These are phyloP conservation scores for Pagetopsis macropterus DNA, from an alignment of 2,797 vertebrate genomes.

Conservation along the genomic window DNA sequence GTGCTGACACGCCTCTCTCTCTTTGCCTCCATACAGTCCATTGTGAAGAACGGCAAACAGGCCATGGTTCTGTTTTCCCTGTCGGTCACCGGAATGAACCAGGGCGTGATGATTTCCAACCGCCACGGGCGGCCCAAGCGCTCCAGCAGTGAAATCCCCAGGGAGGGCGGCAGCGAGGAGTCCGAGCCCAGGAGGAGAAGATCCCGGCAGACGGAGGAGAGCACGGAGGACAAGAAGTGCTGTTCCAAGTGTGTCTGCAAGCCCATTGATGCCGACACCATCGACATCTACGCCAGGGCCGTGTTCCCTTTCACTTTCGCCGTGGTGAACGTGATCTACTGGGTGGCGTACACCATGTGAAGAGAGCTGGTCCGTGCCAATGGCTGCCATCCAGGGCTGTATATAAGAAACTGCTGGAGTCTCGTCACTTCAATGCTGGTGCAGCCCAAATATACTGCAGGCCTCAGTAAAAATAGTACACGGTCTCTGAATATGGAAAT, in stretches of 20 bases:
- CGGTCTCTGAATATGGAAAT: conserved; percentile 49
- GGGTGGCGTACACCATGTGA: conserved; percentile 97
- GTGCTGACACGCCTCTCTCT: conserved; percentile 17
- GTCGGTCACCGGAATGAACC: conserved; percentile 93
- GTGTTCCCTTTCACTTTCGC: conserved; percentile 97
- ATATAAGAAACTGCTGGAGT: conserved; percentile 67
- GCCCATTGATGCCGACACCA: conserved; percentile 96
- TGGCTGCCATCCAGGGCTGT: conserved; percentile 60
- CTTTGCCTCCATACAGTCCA: conserved; percentile 83
- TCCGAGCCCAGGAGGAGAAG: conserved; percentile 80
- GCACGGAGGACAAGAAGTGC: conserved; percentile 82
- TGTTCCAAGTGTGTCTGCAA: conserved; percentile 91
- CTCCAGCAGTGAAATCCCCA: conserved; percentile 81
- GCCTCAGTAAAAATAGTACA: conserved; percentile 16
- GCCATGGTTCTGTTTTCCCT: conserved; percentile 97
- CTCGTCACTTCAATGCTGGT: conserved; percentile 48
- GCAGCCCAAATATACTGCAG: conserved; percentile 51
- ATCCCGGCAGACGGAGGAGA: conserved; percentile 70
- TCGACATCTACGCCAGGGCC: conserved; percentile 95
- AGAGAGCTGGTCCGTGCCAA: conserved; percentile 13
- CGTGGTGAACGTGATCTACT: conserved; percentile 97
- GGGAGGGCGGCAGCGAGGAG: conserved; percentile 82
- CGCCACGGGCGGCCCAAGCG: conserved; percentile 82
- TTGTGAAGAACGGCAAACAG: conserved; percentile 91
- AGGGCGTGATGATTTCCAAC: conserved; percentile 89